These are phyloP conservation scores for Silurus glanis DNA, from an alignment of 2,113 vertebrate species.

Conservation along the genomic window DNA sequence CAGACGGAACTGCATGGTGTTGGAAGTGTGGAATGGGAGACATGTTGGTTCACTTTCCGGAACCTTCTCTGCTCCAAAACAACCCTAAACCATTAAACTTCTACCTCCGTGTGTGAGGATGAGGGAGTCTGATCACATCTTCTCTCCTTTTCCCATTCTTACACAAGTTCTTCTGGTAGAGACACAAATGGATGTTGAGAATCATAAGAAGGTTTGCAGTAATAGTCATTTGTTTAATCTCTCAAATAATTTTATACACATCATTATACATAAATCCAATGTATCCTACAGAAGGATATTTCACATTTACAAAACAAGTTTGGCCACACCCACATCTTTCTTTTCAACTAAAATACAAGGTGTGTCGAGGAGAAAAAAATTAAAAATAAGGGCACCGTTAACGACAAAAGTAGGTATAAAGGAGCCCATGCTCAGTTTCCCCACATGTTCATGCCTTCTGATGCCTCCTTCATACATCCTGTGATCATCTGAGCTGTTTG, in stretches of 20 bases:
- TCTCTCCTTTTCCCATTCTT: no score
- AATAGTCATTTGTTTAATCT: not conserved
- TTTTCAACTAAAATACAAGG: not conserved
- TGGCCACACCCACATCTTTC: not conserved
- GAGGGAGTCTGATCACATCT: no score
- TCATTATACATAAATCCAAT: not conserved
- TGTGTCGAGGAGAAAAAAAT: not conserved
- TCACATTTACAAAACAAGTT: slow-evolving; percentile 25
- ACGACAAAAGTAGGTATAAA: not conserved
- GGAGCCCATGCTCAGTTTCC: not conserved
- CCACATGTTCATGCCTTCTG: not conserved
- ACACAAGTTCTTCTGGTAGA: no score
- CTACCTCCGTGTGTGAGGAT: no score
- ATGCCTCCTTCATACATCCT: not conserved
- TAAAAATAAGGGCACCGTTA: not conserved
- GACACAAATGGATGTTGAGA: no score
- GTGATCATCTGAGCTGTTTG: not conserved
- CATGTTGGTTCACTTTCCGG: no score
- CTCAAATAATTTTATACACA: not conserved
- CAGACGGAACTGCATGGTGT: no score
- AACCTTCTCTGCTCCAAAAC: no score
- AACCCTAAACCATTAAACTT: no score
- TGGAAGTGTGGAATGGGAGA: no score
- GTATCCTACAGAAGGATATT: not conserved
- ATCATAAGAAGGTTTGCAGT: no score